A percentile compares a stretch with the other conserved stretches of the same genome.
Evolutionary conservation across 1,140 invertebrate genomes (phyloP).

Genomic region (Battus philenor): DNA sequence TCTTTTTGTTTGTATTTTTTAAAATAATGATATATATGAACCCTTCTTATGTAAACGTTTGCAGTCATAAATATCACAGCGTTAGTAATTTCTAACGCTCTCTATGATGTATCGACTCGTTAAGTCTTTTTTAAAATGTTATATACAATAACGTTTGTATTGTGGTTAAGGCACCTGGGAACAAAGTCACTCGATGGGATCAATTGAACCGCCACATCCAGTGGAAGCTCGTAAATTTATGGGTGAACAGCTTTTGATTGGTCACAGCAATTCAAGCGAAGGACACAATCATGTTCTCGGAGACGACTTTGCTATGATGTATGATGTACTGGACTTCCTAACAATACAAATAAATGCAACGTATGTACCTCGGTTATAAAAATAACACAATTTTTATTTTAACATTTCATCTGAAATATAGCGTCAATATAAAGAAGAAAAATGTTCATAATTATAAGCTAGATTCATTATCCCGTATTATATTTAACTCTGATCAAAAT

Average conservation of each 20-base stretch:
- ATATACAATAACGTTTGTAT: too few species aligned
- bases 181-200: constrained; percentile 37
- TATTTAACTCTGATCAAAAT: not conserved
- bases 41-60: too few species aligned
- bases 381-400: constrained; percentile 4
- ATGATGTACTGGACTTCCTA: constrained; percentile 62
- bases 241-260: constrained; percentile 54
- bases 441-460: too few species aligned
- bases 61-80: too few species aligned
- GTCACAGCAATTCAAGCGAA: constrained; percentile 48
- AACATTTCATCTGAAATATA: too few species aligned
- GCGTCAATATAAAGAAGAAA: too few species aligned
- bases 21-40: too few species aligned
- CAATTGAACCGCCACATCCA: constrained; percentile 44
- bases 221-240: constrained; percentile 66
- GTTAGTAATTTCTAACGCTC: too few species aligned
- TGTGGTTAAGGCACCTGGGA: constrained; percentile 51
- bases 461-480: too few species aligned
- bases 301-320: constrained; percentile 38
- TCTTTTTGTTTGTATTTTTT: too few species aligned
- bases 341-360: constrained; percentile 52
- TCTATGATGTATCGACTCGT: too few species aligned
- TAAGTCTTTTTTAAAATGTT: too few species aligned
- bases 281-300: constrained; percentile 34
- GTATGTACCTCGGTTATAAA: constrained; percentile 35